Percentiles rank a stretch among this genome's conserved stretches.
These are phyloP conservation scores for Gymnothorax reevesii DNA, from an alignment of 2,797 vertebrate species.

Conservation along the genomic window DNA sequence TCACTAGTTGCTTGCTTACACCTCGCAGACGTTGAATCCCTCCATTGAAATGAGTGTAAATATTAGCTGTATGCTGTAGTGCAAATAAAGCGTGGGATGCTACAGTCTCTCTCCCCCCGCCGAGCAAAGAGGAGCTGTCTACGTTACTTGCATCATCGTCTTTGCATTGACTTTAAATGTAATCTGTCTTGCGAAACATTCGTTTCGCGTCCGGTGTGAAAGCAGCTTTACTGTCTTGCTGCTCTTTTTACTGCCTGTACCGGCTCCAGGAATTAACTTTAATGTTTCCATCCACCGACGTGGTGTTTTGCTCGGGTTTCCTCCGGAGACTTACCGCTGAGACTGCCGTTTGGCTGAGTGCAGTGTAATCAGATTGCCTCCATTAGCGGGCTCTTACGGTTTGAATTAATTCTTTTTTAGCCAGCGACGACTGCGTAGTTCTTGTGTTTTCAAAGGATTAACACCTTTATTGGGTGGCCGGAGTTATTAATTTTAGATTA, in stretches of 20 bases:
- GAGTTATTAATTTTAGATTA: too few species aligned
- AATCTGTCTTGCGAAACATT: too few species aligned
- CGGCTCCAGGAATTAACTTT: constrained; percentile 34
- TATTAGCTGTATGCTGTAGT: background rate
- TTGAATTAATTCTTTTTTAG: constrained; percentile 47
- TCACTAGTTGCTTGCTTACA: background rate
- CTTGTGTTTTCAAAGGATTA: background rate
- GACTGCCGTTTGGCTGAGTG: constrained; percentile 18
- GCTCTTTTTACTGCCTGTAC: constrained; percentile 5
- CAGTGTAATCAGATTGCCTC: constrained; percentile 42
- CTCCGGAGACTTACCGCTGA: background rate
- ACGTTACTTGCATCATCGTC: background rate
- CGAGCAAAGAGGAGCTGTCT: background rate
- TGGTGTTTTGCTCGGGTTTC: background rate
- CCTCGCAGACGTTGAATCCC: background rate
- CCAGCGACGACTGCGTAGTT: constrained; percentile 32
- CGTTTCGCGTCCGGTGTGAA: too few species aligned
- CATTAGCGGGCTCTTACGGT: constrained; percentile 14
- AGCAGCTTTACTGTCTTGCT: background rate
- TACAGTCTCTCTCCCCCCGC: background rate
- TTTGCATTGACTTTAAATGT: too few species aligned
- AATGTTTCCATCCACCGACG: background rate
- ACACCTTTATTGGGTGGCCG: too few species aligned
- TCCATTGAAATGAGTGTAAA: background rate
- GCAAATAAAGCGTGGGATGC: background rate